Percentiles rank a stretch among this genome's conserved stretches.
Evolutionary conservation across 1,140 invertebrate genomes (phyloP).

Genomic region (Centruroides sculpturatus): DNA sequence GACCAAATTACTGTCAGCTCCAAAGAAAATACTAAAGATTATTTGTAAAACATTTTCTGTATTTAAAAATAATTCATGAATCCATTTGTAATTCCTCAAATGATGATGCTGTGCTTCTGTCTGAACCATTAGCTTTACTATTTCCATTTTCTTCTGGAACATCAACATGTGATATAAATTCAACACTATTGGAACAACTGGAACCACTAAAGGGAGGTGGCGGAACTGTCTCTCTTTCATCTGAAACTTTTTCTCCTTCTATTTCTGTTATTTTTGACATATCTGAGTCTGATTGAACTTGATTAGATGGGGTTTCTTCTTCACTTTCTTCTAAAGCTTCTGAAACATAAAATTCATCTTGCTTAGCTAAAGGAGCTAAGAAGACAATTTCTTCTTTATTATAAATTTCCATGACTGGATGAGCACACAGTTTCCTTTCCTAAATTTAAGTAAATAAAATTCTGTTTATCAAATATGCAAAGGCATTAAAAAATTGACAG

Average conservation of each 20-base stretch:
- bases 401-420: slow-evolving; percentile 34
- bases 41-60: not conserved
- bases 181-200: not conserved
- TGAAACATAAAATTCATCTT: slow-evolving; percentile 33
- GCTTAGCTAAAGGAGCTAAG: slow-evolving; percentile 31
- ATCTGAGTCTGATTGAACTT: not conserved
- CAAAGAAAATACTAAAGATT: too few species aligned
- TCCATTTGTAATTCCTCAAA: slow-evolving; percentile 15
- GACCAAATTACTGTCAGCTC: too few species aligned
- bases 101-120: slow-evolving; percentile 7
- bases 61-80: slow-evolving; percentile 5
- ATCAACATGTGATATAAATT: not conserved
- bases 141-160: slow-evolving; percentile 11
- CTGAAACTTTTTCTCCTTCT: not conserved
- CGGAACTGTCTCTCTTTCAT: too few species aligned
- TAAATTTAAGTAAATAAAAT: slow-evolving; percentile 18
- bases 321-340: slow-evolving; percentile 23
- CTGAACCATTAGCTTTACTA: slow-evolving; percentile 6
- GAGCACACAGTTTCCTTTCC: slow-evolving; percentile 32
- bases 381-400: slow-evolving; percentile 28
- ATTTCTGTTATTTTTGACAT: not conserved
- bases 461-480: not conserved
- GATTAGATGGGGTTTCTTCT: slow-evolving; percentile 9
- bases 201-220: too few species aligned
- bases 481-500: not conserved